Percentiles rank a stretch among this genome's conserved stretches.
phyloP scores from a whole-genome alignment of 2,113 vertebrate species.

The Myrmophylax atrothorax region DNA sequence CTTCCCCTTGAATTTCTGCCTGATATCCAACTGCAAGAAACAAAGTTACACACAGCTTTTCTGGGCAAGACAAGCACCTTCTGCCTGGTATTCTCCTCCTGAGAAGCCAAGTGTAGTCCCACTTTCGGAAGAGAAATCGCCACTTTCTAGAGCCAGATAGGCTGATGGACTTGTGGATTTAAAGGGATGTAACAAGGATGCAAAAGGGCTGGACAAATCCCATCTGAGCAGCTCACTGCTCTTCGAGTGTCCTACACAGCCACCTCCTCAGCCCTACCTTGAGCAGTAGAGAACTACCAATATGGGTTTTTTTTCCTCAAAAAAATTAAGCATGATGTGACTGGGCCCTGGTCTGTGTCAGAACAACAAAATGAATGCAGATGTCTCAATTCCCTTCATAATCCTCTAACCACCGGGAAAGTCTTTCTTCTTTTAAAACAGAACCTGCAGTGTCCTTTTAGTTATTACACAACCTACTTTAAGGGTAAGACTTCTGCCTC shows the following conservation, averaged over 20 bases:
- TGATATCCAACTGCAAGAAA: neutral
- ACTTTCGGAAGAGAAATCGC: neutral
- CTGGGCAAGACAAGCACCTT: neutral
- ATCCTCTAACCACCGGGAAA: neutral
- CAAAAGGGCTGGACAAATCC: neutral
- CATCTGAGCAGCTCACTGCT: neutral
- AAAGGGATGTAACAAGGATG: neutral
- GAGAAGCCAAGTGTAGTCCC: neutral
- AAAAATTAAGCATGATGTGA: neutral
- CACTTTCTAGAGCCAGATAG: neutral
- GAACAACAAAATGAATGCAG: neutral
- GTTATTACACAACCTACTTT: neutral
- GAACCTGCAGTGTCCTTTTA: neutral
- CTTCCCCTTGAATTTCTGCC: neutral
- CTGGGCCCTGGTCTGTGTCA: neutral
- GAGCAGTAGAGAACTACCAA: neutral
- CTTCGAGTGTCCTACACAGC: neutral
- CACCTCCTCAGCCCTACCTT: accelerated
- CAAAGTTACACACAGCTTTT: neutral
- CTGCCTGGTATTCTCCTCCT: neutral
- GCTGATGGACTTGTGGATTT: neutral
- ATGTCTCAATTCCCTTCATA: neutral
- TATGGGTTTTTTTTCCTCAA: neutral
- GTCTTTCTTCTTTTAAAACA: neutral
- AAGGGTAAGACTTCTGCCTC: neutral